Evolutionary conservation across 2,113 vertebrate genomes (phyloP).

Genomic region (Arenaria interpres): DNA sequence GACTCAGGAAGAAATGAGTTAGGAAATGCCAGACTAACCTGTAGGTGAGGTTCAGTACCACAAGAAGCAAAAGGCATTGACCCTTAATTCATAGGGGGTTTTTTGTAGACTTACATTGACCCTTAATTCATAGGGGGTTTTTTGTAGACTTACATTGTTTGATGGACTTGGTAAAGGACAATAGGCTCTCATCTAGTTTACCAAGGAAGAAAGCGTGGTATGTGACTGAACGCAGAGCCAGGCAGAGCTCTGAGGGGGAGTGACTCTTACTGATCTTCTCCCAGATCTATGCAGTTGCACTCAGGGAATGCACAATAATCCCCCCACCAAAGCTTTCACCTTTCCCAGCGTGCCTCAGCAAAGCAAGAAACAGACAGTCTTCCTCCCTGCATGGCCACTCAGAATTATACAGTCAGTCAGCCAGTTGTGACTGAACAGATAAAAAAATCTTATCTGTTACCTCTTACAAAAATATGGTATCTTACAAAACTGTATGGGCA

Average conservation of each 20-base stretch:
- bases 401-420: not conserved
- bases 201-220: not conserved
- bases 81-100: not conserved
- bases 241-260: not conserved
- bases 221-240: not conserved
- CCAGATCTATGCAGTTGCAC: not conserved
- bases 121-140: not conserved
- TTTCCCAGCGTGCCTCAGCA: fast-evolving
- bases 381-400: not conserved
- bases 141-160: not conserved
- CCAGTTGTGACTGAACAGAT: not conserved
- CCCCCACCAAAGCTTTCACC: not conserved
- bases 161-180: not conserved
- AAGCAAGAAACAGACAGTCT: not conserved
- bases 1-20: not conserved
- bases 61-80: not conserved
- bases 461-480: not conserved
- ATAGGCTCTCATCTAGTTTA: conserved; percentile 7
- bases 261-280: not conserved
- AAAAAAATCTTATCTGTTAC: not conserved
- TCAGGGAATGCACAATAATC: not conserved
- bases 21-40: not conserved
- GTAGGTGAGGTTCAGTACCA: not conserved
- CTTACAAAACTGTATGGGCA: fast-evolving
- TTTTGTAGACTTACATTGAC: not conserved